Evolutionary conservation across 1,140 invertebrate genomes (phyloP), one percentile per base, ranked within the genome.

Genomic region (Phthorimaea operculella): DNA sequence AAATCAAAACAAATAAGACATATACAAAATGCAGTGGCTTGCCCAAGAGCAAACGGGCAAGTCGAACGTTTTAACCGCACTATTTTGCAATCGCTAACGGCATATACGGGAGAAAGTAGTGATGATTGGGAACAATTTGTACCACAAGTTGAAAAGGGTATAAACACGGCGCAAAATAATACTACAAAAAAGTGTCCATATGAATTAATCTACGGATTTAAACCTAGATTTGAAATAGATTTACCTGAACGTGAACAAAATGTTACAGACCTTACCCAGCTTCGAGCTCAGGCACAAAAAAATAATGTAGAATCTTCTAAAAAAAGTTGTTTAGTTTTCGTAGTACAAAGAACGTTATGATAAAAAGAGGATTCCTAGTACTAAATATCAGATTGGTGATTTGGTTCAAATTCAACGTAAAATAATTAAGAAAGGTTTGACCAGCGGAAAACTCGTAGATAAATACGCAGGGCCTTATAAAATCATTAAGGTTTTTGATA

Each of bases 391-490:
- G 3, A 33, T 51, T 10, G 50, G 50, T 18, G 50, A 51, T 51
- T 51, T 51, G 34, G 50, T 51, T 5, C 21, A 51, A 14, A n/a
- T 51, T n/a, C 50, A 51, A 51, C 11, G 50, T 8, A 33, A 17
- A n/a, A 51, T 51, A 34, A 36, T 51, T 18, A 51, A 51, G 15
- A 51, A 51, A 51, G 50, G 50, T 2, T 14, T 51, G n/a, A 51
- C 50, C n/a, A 51, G 50, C 34, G 50, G 50, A 5, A 51, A 51
- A 51, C 14, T 51, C 6, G 50, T 51, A n/a, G 50, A 51, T 36
- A 51, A 51, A 34, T 51, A 51, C 34, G 44, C 50, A 33, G 28
- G 50, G n/a, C 50, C 50, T 33, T 51, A 51, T 34, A 51, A 51
- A 51, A 18, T 51, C n/a, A n/a, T 51, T n/a, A 51, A 51, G 34